Evolutionary conservation across 2,113 vertebrate genomes (phyloP).

Genomic region (Cololabis saira): DNA sequence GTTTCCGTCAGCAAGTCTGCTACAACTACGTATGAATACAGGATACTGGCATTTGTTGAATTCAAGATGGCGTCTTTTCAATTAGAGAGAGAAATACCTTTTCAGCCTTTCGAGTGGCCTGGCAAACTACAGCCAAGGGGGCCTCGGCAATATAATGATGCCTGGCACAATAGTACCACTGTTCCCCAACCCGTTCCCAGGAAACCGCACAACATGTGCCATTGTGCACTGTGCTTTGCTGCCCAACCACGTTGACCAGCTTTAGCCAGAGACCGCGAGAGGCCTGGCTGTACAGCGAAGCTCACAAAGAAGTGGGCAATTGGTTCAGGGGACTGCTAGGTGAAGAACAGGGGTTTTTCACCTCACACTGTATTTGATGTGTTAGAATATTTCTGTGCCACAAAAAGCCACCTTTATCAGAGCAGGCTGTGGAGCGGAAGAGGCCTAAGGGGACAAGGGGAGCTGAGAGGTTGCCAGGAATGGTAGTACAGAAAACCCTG

Average conservation of each 20-base stretch:
- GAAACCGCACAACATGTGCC: constrained; percentile 83
- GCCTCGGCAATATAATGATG: constrained; percentile 81
- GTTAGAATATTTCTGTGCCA: constrained; percentile 48
- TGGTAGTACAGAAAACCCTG: constrained; percentile 59
- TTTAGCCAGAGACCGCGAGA: constrained; percentile 75
- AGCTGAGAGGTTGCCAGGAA: constrained; percentile 62
- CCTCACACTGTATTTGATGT: constrained; percentile 46
- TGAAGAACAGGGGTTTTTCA: constrained; percentile 53
- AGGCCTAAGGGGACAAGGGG: constrained; percentile 20
- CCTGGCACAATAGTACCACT: constrained; percentile 84
- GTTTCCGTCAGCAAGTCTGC: constrained; percentile 61
- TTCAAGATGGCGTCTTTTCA: constrained; percentile 82
- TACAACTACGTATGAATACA: constrained; percentile 67
- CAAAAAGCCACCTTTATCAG: constrained; percentile 51
- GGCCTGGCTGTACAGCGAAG: constrained; percentile 62
- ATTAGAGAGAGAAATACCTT: constrained; percentile 83
- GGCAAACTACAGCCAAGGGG: constrained; percentile 74
- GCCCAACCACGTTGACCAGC: constrained; percentile 82
- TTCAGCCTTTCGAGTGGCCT: constrained; percentile 81
- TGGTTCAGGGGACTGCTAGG: constrained; percentile 43
- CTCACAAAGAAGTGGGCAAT: constrained; percentile 55
- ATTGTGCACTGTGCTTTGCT: constrained; percentile 84
- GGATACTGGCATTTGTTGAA: constrained; percentile 75
- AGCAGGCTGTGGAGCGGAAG: constrained; percentile 43
- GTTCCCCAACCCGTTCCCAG: constrained; percentile 84